These are phyloP conservation scores for Tetraneura akinire DNA, from an alignment of 1,140 invertebrate species.

Conservation along the genomic window DNA sequence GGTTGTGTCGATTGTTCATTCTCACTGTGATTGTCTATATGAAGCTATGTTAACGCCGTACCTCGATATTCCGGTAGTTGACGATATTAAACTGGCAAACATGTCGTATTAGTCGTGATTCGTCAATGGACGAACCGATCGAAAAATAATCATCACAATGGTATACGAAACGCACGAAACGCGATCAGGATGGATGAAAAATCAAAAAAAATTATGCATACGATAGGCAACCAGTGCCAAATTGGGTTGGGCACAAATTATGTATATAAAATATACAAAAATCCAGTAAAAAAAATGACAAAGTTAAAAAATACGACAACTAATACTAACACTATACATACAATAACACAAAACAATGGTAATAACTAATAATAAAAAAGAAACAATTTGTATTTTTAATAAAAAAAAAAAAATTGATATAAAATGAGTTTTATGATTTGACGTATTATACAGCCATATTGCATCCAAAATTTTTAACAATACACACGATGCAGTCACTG, in stretches of 20 bases:
- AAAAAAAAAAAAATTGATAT: constrained; percentile 39
- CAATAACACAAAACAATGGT: constrained; percentile 36
- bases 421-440: constrained; percentile 46
- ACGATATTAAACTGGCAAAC: constrained; percentile 13
- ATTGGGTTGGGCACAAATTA: constrained; percentile 48
- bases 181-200: constrained; percentile 48
- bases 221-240: constrained; percentile 35
- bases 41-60: background rate
- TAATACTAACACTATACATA: constrained; percentile 34
- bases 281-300: background rate
- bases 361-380: constrained; percentile 37
- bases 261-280: constrained; percentile 48
- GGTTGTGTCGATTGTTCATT: constrained; percentile 32
- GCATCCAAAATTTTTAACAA: constrained; percentile 48
- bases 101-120: constrained; percentile 47
- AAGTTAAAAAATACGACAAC: background rate
- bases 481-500: constrained; percentile 49
- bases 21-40: background rate
- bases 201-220: background rate
- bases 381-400: constrained; percentile 28
- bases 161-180: background rate
- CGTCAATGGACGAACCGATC: constrained; percentile 44
- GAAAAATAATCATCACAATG: constrained; percentile 25
- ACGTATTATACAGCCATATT: constrained; percentile 50
- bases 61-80: constrained; percentile 30